Percentiles rank a stretch among this genome's conserved stretches.
These are phyloP conservation scores for Pristionchus entomophagus DNA, from an alignment of 2,888 invertebrate genomes.

Conservation along the genomic window DNA sequence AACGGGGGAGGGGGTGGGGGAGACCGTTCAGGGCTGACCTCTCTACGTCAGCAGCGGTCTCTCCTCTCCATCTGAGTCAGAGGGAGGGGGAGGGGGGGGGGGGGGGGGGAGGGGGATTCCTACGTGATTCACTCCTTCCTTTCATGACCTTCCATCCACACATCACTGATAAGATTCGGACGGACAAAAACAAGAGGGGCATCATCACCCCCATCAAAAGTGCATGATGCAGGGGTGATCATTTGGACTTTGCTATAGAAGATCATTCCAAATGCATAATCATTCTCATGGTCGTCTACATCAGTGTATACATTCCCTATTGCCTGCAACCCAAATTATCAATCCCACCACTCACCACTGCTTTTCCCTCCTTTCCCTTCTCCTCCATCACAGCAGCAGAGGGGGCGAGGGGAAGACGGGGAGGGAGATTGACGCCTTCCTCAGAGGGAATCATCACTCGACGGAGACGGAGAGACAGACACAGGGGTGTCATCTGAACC, in stretches of 20 bases:
- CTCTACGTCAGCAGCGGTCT: not conserved
- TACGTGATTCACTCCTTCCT: slow-evolving; percentile 8
- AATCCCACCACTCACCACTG: not conserved
- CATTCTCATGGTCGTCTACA: too few species aligned
- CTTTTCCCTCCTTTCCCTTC: not conserved
- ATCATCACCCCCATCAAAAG: not conserved
- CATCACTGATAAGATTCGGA: not conserved
- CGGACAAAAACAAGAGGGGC: not conserved
- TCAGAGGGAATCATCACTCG: not conserved
- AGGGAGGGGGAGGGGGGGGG: too few species aligned
- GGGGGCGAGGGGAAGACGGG: not conserved
- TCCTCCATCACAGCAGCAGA: not conserved
- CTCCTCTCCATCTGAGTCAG: not conserved
- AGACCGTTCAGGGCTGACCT: not conserved
- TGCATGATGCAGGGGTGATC: too few species aligned
- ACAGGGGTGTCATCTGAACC: slow-evolving; percentile 8
- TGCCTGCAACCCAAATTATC: not conserved
- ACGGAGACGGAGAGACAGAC: slow-evolving; percentile 24
- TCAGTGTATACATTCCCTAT: not conserved
- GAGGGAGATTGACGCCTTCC: not conserved
- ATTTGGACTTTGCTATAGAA: too few species aligned
- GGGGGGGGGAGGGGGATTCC: not conserved
- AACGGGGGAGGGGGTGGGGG: not conserved
- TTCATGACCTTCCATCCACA: not conserved
- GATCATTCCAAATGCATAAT: too few species aligned